phyloP scores from a whole-genome alignment of 2,888 invertebrate species.

The Cotesia congregata region DNA sequence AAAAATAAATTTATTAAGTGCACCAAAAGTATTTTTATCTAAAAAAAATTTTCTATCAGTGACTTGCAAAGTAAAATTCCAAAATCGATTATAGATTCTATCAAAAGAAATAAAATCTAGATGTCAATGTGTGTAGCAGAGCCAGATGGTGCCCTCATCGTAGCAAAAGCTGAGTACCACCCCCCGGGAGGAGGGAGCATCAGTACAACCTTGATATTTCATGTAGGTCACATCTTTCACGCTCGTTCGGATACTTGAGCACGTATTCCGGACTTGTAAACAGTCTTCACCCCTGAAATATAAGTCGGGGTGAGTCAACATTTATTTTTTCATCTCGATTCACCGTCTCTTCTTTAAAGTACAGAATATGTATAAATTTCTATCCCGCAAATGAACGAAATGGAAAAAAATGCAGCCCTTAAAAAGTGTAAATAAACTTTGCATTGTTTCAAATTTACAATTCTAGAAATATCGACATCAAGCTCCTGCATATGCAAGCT shows the following conservation, averaged over 20 bases:
- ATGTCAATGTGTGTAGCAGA: conserved; percentile 1
- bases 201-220: conserved; percentile 32
- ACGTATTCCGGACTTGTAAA: conserved; percentile 36
- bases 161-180: not conserved
- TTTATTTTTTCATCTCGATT: conserved; percentile 23
- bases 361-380: not conserved
- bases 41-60: too few relatives aligned
- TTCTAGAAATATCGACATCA: conserved; percentile 35
- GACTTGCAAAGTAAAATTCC: not conserved
- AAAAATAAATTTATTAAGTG: too few relatives aligned
- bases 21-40: too few relatives aligned
- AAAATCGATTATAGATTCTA: conserved; percentile 12
- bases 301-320: conserved; percentile 28
- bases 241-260: conserved; percentile 30
- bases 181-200: not conserved
- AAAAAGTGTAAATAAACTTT: not conserved
- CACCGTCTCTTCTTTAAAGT: not conserved
- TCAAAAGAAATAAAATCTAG: conserved; percentile 1
- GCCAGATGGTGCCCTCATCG: conserved; percentile 10
- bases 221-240: conserved; percentile 39
- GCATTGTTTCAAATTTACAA: conserved; percentile 31
- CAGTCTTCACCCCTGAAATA: conserved; percentile 38
- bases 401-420: not conserved
- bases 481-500: conserved; percentile 36
- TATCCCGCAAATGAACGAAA: conserved; percentile 2